Evolutionary conservation across 2,888 invertebrate genomes (phyloP), one percentile per base, ranked within the genome.

Genomic region (Chrysotoxum bicinctum): DNA sequence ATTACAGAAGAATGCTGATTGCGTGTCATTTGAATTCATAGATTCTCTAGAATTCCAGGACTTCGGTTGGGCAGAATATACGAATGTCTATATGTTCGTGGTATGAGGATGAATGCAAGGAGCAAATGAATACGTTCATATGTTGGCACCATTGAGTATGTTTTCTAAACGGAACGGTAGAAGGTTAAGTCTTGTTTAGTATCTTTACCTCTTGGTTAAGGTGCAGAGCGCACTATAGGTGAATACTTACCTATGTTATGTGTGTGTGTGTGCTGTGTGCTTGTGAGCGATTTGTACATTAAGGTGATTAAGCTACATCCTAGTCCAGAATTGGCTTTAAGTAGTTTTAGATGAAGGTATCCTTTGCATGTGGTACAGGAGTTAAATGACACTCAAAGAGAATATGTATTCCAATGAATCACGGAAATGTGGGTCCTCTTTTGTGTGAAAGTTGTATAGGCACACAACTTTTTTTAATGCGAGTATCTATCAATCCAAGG

Each of bases 1-100:
- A 85, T 85, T 80, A 85, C 85, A 81, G 48, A 60, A 68, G 81
- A 84, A 81, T 85, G 85, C 76, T 85, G 85, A 85, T 85, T 85
- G 81, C 73, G 85, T 81, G 80, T 81, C 81, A 85, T 85, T 81
- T 81, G 76, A 81, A 79, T 79, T 83, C 83, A 83, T 83, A 78
- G 83, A 78, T 78, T 78, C 62, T 83, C 35, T 14, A 35, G 12
- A 30, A 54, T 52, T 52, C 68, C 68, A 45, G 19, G 0, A 23
- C 66, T 56, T 35, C 26, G 16, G 35, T 35, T 45, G 19, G 32
- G 16, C 19, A 16, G 21, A 10, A 54, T 2, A 30, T 54, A n/a
- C 52, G 26, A 52, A 12, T 30, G 3, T 30, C 30, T 54, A 16
- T 10, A 9, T n/a, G 6, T 12, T 26, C 26, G 7, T n/a, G n/a